Base-by-base conservation (phyloP, 1,140 invertebrate genomes). In the Apis florea region DNA sequence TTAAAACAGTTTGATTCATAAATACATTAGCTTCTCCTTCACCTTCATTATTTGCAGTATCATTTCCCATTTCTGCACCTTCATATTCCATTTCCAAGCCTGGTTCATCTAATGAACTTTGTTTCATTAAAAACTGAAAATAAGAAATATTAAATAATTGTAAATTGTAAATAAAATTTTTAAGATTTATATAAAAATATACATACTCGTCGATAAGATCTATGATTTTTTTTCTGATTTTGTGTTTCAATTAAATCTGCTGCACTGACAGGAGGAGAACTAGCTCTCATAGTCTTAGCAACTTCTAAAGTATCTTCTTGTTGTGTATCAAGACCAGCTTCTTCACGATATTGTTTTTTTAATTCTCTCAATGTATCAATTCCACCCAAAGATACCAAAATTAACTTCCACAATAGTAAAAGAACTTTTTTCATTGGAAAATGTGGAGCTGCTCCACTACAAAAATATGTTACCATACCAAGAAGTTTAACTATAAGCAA, bases 391-490 rank as follows among this genome's bases (percentile, higher is more conserved):
- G 97, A 97, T 3, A 98, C 95, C 71, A 99, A 93, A 66, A 99
- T 95, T 6, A 98, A 95, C 94, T 99, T 99, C 99, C 99, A 99
- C 19, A 99, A 91, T 4, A 99, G 93, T n/a, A 99, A 93, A 49
- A 99, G 94, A 73, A 99, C 97, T 94, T 99, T 99, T 92, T 99
- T 99, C 95, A 99, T 99, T 21, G 98, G 98, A 94, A 99, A 99
- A 94, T 99, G 98, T 66, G 98, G 97, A 17, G 98, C 97, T 61
- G 96, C 96, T 1, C 98, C 98, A 90, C 97, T 98, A 93, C 98
- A 99, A 91, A 99, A 98, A 85, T 96, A 95, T 26, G 98, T 98
- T 12, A 99, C 97, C 98, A 99, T 98, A 83, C 96, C 96, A 67
- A 99, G 95, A 77, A 99, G 94, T 90, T 98, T 98, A 6, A 99